Conservation (phyloP, 2,888 invertebrate species). For the Clusia tigrina region DNA sequence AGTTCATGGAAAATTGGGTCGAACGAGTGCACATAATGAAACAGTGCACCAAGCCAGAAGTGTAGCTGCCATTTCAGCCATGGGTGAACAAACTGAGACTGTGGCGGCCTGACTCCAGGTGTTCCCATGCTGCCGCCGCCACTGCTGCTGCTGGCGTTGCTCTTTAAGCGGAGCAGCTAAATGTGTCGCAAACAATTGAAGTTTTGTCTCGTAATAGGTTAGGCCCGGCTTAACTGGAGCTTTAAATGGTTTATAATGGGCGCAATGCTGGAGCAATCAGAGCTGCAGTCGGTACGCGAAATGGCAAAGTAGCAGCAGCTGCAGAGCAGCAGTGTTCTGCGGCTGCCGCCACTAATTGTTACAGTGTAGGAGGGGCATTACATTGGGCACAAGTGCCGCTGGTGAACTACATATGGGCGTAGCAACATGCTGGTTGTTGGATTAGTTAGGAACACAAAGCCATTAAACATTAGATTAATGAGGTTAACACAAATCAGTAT, state of each 20-base stretch:
- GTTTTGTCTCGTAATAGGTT: not conserved
- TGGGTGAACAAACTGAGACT: not conserved
- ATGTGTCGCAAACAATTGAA: not conserved
- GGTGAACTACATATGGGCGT: no score
- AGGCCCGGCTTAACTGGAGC: not conserved
- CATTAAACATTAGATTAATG: no score
- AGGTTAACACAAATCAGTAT: no score
- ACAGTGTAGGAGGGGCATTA: no score
- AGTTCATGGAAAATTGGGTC: constrained; percentile 1
- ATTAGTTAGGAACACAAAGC: no score
- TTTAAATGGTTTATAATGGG: not conserved
- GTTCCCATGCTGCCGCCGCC: not conserved
- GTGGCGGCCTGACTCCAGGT: not conserved
- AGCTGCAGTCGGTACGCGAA: not conserved
- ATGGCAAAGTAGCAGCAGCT: no score
- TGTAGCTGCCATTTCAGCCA: not conserved
- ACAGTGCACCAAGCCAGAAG: not conserved
- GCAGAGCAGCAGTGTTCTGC: no score
- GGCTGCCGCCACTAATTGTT: no score
- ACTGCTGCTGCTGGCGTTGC: not conserved
- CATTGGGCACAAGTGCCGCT: no score
- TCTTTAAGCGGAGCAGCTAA: not conserved
- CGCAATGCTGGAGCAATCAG: not conserved
- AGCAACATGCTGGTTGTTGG: no score
- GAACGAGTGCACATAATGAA: not conserved